These are phyloP conservation scores for Neosilurus hyrtlii DNA, from an alignment of 2,797 vertebrate species.

Conservation along the genomic window DNA sequence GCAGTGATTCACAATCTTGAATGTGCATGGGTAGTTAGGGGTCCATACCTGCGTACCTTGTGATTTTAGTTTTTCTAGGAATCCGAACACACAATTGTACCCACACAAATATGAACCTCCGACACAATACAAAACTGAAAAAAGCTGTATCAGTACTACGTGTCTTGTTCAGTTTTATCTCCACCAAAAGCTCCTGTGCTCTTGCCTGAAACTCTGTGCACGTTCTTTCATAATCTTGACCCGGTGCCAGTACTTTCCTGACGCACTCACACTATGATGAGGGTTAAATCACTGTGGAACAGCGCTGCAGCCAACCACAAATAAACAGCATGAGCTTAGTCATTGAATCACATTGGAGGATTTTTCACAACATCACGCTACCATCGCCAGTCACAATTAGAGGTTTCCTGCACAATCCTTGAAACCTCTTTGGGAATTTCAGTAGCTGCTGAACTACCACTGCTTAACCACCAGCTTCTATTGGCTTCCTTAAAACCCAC, in stretches of 20 bases:
- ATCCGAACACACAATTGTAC: not conserved
- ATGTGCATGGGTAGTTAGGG: too few species aligned
- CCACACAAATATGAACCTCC: not conserved
- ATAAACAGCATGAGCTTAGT: not conserved
- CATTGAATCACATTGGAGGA: not conserved
- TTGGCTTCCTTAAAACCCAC: conserved; percentile 3
- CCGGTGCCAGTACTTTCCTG: conserved; percentile 3
- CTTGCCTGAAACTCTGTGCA: not conserved
- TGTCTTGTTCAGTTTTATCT: not conserved
- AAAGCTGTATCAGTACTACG: not conserved
- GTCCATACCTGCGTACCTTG: not conserved
- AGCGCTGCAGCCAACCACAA: not conserved
- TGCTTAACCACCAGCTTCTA: conserved; percentile 7
- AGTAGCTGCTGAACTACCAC: not conserved
- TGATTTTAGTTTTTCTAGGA: not conserved
- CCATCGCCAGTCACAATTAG: not conserved
- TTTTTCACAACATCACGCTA: conserved; percentile 4
- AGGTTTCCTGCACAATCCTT: conserved; percentile 21
- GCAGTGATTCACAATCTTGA: not conserved
- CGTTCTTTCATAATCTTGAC: conserved; percentile 6
- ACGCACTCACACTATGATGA: conserved; percentile 17
- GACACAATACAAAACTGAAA: not conserved
- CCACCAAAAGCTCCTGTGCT: conserved; percentile 9
- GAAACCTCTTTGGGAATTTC: conserved; percentile 4
- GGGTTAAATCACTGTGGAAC: not conserved